phyloP scores from a whole-genome alignment of 92 coral and sea anemone genomes.

The Palythoa grandis region DNA sequence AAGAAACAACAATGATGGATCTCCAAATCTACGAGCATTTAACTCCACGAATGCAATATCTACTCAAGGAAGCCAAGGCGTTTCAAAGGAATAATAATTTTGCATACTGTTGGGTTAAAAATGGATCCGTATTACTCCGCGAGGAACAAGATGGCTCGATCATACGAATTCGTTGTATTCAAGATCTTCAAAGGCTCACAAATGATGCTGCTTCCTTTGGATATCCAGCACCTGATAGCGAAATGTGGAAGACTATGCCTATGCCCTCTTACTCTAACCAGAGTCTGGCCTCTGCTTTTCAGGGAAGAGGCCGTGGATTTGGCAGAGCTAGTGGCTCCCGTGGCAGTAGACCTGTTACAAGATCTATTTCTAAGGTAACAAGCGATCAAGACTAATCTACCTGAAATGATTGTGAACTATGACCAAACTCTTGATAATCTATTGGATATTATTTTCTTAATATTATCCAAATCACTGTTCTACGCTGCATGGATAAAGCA shows the following conservation, averaged over 20 bases:
- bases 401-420: neutral
- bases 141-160: neutral
- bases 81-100: conserved; percentile 31
- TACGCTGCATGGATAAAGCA: conserved; percentile 12
- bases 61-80: conserved; percentile 34
- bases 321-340: neutral
- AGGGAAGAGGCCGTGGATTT: conserved; percentile 2
- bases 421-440: neutral
- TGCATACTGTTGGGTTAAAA: conserved; percentile 16
- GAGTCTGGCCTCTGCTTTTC: conserved; percentile 2
- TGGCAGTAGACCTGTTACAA: neutral
- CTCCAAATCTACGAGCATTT: conserved; percentile 41
- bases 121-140: neutral
- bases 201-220: neutral
- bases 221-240: conserved; percentile 6
- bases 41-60: conserved; percentile 31
- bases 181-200: neutral
- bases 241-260: conserved; percentile 5
- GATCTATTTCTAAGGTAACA: neutral
- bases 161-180: neutral
- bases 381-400: conserved; percentile 1
- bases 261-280: neutral
- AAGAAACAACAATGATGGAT: conserved; percentile 4
- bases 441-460: neutral
- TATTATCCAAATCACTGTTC: neutral